Conservation (phyloP, 2,797 vertebrate species). For the Sphenodon punctatus region DNA sequence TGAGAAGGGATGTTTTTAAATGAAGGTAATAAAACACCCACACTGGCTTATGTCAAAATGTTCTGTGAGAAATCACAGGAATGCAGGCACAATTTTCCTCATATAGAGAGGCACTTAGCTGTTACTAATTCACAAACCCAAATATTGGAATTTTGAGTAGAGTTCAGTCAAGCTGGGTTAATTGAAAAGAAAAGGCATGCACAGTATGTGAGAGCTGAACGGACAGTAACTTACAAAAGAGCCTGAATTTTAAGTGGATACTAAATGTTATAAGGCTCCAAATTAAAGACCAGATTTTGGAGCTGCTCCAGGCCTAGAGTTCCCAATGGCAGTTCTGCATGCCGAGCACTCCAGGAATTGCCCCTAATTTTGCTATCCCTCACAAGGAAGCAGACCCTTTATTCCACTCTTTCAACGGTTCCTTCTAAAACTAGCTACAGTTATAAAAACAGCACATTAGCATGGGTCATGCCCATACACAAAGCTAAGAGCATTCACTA, state of each 20-base stretch:
- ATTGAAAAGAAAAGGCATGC: not conserved
- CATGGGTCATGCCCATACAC: not conserved
- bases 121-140: not conserved
- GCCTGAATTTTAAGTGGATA: not conserved
- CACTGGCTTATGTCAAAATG: not conserved
- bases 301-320: not conserved
- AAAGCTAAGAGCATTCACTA: not conserved
- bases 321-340: not conserved
- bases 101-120: slow-evolving; percentile 8
- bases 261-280: not conserved
- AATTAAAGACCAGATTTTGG: not conserved
- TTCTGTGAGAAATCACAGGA: slow-evolving; percentile 1
- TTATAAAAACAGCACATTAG: not conserved
- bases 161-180: not conserved
- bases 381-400: not conserved
- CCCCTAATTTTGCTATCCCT: not conserved
- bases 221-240: not conserved
- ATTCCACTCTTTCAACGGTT: not conserved
- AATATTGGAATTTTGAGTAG: not conserved
- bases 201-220: not conserved
- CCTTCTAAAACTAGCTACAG: not conserved
- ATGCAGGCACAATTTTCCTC: slow-evolving; percentile 6
- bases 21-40: not conserved
- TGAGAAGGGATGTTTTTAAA: slow-evolving; percentile 16
- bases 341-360: not conserved